These are phyloP conservation scores for Sarotherodon lohbergeri DNA, from an alignment of 2,113 vertebrate species.

Conservation along the genomic window DNA sequence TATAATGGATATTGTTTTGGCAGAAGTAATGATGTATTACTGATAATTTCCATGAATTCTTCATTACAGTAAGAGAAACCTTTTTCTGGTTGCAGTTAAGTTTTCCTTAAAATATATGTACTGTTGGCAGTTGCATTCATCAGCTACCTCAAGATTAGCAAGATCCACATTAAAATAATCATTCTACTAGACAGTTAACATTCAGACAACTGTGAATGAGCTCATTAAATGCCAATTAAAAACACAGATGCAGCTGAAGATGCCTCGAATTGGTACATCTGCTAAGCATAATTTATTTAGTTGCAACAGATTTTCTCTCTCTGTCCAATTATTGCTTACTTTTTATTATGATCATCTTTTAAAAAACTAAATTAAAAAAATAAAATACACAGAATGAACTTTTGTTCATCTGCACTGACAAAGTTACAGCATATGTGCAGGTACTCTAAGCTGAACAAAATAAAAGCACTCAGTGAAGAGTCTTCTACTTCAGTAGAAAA, in stretches of 20 bases:
- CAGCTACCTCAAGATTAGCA: not conserved
- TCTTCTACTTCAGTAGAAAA: not conserved
- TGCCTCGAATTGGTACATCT: not conserved
- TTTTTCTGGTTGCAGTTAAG: not conserved
- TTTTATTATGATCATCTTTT: not conserved
- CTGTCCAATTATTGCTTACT: not conserved
- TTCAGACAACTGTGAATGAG: not conserved
- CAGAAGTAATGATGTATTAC: not conserved
- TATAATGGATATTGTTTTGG: not conserved
- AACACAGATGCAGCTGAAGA: not conserved
- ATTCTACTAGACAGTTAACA: not conserved
- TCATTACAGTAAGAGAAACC: not conserved
- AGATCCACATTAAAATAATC: not conserved
- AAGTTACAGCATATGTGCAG: not conserved
- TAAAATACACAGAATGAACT: not conserved
- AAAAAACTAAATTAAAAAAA: fast-evolving
- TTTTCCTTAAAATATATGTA: not conserved
- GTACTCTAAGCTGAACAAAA: not conserved
- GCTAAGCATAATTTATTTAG: not conserved
- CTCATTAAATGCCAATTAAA: not conserved
- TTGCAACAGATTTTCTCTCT: not conserved
- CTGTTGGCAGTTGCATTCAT: not conserved
- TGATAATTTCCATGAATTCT: not conserved
- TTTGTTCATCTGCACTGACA: not conserved
- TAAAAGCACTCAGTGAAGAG: not conserved